Percentiles rank a stretch among this genome's conserved stretches.
phyloP scores from a whole-genome alignment of 2,113 vertebrate genomes.

The Platanista minor region DNA sequence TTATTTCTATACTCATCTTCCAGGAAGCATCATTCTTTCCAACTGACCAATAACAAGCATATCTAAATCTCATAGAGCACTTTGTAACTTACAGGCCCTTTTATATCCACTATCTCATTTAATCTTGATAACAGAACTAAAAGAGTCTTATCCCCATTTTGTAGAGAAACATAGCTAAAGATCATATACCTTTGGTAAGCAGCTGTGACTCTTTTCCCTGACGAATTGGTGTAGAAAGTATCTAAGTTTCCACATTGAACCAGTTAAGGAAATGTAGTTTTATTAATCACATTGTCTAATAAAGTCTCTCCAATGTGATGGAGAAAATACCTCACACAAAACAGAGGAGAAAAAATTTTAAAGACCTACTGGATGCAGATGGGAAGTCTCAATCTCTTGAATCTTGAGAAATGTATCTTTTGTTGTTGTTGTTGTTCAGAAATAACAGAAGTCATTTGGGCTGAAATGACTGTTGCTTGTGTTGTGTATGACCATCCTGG shows the following conservation, averaged over 20 bases:
- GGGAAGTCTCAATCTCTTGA: neutral
- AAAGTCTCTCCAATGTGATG: neutral
- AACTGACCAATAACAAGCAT: neutral
- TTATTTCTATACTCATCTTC: neutral
- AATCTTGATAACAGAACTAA: slow-evolving; percentile 24
- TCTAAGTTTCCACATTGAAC: neutral
- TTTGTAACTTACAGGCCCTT: neutral
- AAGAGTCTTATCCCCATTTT: neutral
- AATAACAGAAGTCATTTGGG: neutral
- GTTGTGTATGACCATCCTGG: neutral
- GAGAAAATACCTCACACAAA: neutral
- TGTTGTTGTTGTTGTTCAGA: neutral
- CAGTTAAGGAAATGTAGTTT: neutral
- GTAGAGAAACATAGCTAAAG: neutral
- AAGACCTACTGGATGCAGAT: neutral
- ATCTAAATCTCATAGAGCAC: neutral
- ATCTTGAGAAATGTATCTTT: neutral
- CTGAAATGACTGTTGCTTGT: neutral
- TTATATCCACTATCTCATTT: neutral
- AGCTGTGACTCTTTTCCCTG: neutral
- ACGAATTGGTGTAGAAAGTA: neutral
- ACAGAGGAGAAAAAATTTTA: neutral
- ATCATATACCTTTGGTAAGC: neutral
- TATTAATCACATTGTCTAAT: neutral
- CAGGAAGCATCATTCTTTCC: neutral